Percentiles rank a stretch among this genome's conserved stretches.
phyloP scores from a whole-genome alignment of 2,113 vertebrate species.

The Heteronetta atricapilla region DNA sequence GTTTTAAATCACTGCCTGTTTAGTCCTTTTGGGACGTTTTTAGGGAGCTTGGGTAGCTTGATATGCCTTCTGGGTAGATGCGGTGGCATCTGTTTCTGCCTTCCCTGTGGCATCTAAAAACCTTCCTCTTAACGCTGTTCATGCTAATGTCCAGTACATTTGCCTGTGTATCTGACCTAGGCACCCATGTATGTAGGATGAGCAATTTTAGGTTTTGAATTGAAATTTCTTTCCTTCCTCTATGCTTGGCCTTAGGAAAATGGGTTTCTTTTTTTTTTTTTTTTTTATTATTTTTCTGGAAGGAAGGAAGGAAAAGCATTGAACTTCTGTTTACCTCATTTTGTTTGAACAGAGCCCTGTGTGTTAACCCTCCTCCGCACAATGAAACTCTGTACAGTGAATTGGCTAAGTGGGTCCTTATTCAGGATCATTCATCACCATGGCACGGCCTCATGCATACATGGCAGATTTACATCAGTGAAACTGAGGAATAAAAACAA shows the following conservation, averaged over 20 bases:
- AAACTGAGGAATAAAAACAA: neutral
- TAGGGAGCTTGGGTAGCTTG: neutral
- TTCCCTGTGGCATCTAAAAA: neutral
- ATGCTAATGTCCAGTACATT: neutral
- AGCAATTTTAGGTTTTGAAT: neutral
- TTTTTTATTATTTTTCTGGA: neutral
- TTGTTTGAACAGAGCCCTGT: constrained; percentile 53
- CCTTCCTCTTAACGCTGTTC: neutral
- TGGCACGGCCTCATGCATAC: neutral
- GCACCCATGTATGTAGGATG: neutral
- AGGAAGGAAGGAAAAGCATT: constrained; percentile 6
- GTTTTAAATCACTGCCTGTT: neutral
- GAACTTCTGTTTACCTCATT: constrained; percentile 36
- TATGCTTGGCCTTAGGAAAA: neutral
- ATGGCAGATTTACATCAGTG: neutral
- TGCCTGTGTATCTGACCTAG: neutral
- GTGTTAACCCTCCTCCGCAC: constrained; percentile 21
- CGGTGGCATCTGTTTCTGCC: neutral
- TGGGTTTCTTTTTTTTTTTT: neutral
- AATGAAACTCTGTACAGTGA: constrained; percentile 47
- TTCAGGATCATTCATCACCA: neutral
- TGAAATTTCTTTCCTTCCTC: constrained; percentile 1
- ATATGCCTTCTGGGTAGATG: fast-evolving
- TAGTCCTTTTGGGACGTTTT: neutral
- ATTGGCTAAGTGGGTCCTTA: neutral